Base-by-base conservation (phyloP, 2,888 invertebrate species). In the Euproctis similis region DNA sequence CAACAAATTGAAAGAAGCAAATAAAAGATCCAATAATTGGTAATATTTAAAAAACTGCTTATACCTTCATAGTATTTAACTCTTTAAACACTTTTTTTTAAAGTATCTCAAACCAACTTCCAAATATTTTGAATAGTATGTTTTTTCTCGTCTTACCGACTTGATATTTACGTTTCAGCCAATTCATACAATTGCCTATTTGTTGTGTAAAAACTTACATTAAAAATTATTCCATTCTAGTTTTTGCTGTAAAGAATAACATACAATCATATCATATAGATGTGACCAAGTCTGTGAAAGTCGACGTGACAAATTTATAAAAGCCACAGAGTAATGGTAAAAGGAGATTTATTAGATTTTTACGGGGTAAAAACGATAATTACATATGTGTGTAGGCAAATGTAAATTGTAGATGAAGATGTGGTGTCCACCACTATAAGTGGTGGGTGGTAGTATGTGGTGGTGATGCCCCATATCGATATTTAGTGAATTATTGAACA, bases 401-500 rank as follows among this genome's bases (percentile, higher is more conserved):
- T 52, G 53, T 42, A 43, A 53, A 42, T 54, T 57, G 59, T 65
- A 56, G 58, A 59, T 57, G 46, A 34, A 46, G 66, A 64, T 63
- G 59, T 55, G 53, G 53, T 36, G 51, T 44, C 50, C 54, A 49
- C 58, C 61, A 72, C 72, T n/a, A n/a, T n/a, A n/a, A n/a, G 72
- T 72, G 67, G 52, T 51, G 43, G 41, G 49, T 37, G 46, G 43
- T 23, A 39, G 47, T 24, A 34, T 42, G 47, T 42, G 55, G 61
- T 51, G 57, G 67, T 59, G 80, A 76, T 80, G 81, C 51, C 78
- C 80, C 75, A 82, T 78, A 77, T 84, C 84, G 81, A 84, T 84
- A 82, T 71, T 72, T 70, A 74, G 64, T 84, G 73, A 78, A 84
- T 84, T 81, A 84, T 84, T 84, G 66, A 84, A 66, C 62, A 78